A percentile compares a stretch with the other conserved stretches of the same genome.
phyloP scores from a whole-genome alignment of 2,888 invertebrate species.

The Oscheius myriophilus region DNA sequence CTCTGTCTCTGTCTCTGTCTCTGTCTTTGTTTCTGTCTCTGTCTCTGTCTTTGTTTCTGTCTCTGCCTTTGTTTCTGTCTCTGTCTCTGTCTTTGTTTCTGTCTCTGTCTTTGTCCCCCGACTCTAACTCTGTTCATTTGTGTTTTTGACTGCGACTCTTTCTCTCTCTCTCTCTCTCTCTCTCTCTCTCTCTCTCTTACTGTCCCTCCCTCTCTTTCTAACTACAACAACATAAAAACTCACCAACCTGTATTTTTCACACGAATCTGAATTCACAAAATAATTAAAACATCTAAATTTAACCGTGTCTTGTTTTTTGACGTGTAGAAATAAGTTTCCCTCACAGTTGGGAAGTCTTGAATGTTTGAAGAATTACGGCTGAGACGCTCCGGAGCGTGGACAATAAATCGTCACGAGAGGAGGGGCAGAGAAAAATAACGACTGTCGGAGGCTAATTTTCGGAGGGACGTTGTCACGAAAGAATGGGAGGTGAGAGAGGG shows the following conservation, averaged over 20 bases:
- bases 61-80: neutral
- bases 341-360: neutral
- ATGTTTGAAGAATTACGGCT: neutral
- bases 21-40: conserved; percentile 1
- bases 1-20: neutral
- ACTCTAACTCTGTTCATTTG: too few species aligned
- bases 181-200: too few species aligned
- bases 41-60: neutral
- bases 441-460: neutral
- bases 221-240: too few species aligned
- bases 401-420: neutral
- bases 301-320: too few species aligned
- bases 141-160: too few species aligned
- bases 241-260: too few species aligned
- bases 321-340: neutral
- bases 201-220: too few species aligned
- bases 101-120: neutral
- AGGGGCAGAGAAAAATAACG: neutral
- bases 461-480: neutral
- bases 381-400: neutral
- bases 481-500: neutral
- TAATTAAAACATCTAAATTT: neutral
- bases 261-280: neutral
- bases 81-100: neutral
- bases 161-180: too few species aligned